phyloP scores from a whole-genome alignment of 2,888 invertebrate genomes.

The Uloborus plumipes region DNA sequence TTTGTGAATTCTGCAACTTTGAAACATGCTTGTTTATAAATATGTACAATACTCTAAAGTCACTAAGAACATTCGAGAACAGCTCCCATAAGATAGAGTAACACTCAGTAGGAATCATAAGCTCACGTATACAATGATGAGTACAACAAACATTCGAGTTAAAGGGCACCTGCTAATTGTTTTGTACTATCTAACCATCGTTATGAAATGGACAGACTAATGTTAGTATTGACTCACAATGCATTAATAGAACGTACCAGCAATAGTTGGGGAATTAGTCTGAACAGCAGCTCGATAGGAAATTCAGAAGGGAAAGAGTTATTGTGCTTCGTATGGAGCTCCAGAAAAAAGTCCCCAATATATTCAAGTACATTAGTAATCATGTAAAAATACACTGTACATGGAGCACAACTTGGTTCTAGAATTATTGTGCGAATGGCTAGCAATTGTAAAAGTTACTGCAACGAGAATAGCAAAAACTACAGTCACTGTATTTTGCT shows the following conservation, averaged over 20 bases:
- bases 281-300: constrained; percentile 23
- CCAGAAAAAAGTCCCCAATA: constrained; percentile 58
- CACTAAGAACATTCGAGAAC: constrained; percentile 57
- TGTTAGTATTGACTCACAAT: constrained; percentile 64
- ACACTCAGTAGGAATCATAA: constrained; percentile 63
- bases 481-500: constrained; percentile 47
- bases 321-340: background rate
- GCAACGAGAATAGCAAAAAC: constrained; percentile 59
- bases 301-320: too few relatives aligned
- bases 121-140: constrained; percentile 62
- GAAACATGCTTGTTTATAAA: constrained; percentile 51
- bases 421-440: constrained; percentile 58
- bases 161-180: constrained; percentile 65
- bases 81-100: constrained; percentile 58
- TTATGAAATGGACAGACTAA: constrained; percentile 65
- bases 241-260: constrained; percentile 51
- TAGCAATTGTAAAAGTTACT: constrained; percentile 26
- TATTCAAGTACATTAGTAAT: constrained; percentile 56
- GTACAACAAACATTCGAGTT: constrained; percentile 64
- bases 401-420: constrained; percentile 62
- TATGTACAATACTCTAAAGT: constrained; percentile 56
- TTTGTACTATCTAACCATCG: constrained; percentile 65
- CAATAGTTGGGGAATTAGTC: constrained; percentile 60
- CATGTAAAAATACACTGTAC: constrained; percentile 62
- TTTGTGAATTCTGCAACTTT: constrained; percentile 43